Evolutionary conservation across 1,140 invertebrate genomes (phyloP).

Genomic region (Achroia grisella): DNA sequence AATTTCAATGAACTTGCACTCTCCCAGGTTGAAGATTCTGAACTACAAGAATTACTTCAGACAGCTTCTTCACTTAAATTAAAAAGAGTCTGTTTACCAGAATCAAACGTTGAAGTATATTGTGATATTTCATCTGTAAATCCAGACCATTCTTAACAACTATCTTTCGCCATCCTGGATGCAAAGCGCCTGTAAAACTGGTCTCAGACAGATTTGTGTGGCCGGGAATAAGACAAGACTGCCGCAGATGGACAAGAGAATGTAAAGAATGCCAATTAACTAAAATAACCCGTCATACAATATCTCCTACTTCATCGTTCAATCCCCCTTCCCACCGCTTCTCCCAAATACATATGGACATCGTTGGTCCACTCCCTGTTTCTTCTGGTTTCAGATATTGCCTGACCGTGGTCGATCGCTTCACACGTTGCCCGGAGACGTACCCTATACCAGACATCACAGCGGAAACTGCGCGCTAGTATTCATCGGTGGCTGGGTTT

Average conservation of each 20-base stretch:
- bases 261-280: slow-evolving; percentile 2
- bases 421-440: slow-evolving; percentile 35
- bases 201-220: slow-evolving; percentile 41
- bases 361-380: slow-evolving; percentile 34
- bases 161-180: slow-evolving; percentile 29
- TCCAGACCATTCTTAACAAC: slow-evolving; percentile 15
- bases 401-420: slow-evolving; percentile 31
- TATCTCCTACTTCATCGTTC: slow-evolving; percentile 19
- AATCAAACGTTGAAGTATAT: not conserved
- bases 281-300: slow-evolving; percentile 14
- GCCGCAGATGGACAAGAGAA: slow-evolving; percentile 11
- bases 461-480: slow-evolving; percentile 24
- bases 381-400: slow-evolving; percentile 20
- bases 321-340: slow-evolving; percentile 12
- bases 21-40: not conserved
- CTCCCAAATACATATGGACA: slow-evolving; percentile 27
- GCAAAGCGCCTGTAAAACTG: slow-evolving; percentile 21
- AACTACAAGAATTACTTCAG: not conserved
- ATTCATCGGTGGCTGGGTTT: slow-evolving; percentile 27
- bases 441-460: slow-evolving; percentile 25
- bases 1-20: not conserved
- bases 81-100: not conserved
- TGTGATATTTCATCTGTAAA: slow-evolving; percentile 6
- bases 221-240: slow-evolving; percentile 37
- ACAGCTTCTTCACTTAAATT: not conserved